Evolutionary conservation across 2,113 vertebrate genomes (phyloP).

Genomic region (Tapirus terrestris): DNA sequence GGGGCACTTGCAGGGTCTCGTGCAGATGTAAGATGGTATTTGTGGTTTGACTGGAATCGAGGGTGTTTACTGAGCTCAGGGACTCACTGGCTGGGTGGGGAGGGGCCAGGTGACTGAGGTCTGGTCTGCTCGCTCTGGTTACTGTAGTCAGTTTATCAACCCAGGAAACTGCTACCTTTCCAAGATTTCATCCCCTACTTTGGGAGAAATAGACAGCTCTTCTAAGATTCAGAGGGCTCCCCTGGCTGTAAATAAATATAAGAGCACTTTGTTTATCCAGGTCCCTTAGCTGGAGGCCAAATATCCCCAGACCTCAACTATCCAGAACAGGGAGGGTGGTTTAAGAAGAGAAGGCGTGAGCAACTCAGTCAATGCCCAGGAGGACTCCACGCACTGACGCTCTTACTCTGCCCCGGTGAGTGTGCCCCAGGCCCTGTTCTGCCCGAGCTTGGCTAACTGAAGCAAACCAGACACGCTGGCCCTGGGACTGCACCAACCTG

Average conservation of each 20-base stretch:
- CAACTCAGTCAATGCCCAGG: neutral
- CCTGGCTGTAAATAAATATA: constrained; percentile 1
- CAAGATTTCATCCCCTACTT: neutral
- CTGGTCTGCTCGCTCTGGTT: neutral
- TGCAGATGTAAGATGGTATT: neutral
- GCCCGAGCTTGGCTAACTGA: neutral
- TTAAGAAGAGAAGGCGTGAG: neutral
- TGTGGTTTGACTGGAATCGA: neutral
- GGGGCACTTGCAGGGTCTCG: neutral
- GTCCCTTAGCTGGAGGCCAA: neutral
- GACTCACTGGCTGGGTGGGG: neutral
- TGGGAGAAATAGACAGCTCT: neutral
- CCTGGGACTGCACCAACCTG: neutral
- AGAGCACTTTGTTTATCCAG: neutral
- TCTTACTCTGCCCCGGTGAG: neutral
- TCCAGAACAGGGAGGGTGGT: neutral
- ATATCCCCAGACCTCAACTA: neutral
- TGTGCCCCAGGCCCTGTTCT: neutral
- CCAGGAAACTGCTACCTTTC: neutral
- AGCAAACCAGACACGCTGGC: neutral
- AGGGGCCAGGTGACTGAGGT: neutral
- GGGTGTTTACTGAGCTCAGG: neutral
- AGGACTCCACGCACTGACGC: neutral
- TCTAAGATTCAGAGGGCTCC: neutral
- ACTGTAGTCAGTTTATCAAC: neutral